These are phyloP conservation scores for Andrena fulva DNA, from an alignment of 2,888 invertebrate species.

Conservation along the genomic window DNA sequence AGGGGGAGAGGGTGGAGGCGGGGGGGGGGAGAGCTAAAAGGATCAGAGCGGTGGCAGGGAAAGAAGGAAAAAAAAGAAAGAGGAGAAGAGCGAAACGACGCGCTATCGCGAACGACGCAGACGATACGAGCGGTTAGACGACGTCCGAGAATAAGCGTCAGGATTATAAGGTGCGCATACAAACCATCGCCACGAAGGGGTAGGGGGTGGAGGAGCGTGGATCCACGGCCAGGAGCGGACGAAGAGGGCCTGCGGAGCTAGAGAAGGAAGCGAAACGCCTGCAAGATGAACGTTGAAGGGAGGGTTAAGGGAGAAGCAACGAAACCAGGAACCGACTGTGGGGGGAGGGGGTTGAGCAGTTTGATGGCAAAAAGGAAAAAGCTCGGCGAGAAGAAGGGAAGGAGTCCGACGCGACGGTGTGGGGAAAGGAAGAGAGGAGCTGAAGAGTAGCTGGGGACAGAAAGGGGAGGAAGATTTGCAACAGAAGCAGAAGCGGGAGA, in stretches of 20 bases:
- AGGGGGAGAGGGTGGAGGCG: neutral
- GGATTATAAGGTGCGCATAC: slow-evolving; percentile 57
- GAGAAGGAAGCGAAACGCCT: slow-evolving; percentile 1
- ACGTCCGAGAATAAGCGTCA: slow-evolving; percentile 62
- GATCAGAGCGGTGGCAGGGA: neutral
- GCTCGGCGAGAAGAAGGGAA: neutral
- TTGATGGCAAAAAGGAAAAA: neutral
- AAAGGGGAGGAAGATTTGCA: slow-evolving; percentile 11
- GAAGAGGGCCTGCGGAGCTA: neutral
- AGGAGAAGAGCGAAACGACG: slow-evolving; percentile 34
- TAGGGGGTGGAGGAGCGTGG: slow-evolving; percentile 5
- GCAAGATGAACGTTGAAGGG: slow-evolving; percentile 20
- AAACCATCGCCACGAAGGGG: slow-evolving; percentile 39
- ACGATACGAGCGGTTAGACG: slow-evolving; percentile 56
- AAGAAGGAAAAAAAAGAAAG: neutral
- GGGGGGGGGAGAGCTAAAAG: neutral
- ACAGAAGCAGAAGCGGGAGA: slow-evolving; percentile 2
- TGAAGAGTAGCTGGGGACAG: neutral
- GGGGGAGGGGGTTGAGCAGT: neutral
- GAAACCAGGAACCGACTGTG: slow-evolving; percentile 31
- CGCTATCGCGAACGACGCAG: slow-evolving; percentile 39
- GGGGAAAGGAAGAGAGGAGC: too few species aligned
- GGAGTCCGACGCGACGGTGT: neutral
- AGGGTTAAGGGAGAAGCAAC: slow-evolving; percentile 16
- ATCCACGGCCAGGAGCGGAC: slow-evolving; percentile 27